Conservation (phyloP, 2,113 vertebrate species). For the Phalacrocorax pelagicus region DNA sequence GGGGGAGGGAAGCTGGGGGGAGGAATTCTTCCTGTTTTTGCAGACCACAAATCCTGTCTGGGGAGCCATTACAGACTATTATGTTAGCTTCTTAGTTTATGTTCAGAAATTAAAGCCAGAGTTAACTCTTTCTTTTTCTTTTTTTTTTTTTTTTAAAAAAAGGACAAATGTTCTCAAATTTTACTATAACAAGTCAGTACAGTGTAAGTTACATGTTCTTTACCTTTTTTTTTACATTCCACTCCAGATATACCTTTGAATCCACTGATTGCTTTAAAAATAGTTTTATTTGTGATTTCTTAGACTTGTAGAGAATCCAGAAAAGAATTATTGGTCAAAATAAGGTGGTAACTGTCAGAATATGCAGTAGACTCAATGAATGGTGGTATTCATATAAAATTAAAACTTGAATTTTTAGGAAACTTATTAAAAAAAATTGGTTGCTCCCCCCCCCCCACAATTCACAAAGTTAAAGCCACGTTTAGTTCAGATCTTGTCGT, state of each 20-base stretch:
- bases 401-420: neutral
- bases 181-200: neutral
- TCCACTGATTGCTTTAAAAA: neutral
- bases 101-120: constrained; percentile 11
- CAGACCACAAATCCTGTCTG: constrained; percentile 30
- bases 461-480: neutral
- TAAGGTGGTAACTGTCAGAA: neutral
- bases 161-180: neutral
- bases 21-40: constrained; percentile 67
- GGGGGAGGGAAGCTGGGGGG: neutral
- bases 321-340: neutral
- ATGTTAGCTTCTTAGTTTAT: constrained; percentile 24
- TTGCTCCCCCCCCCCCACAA: no score
- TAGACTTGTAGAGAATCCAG: neutral
- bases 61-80: constrained; percentile 33
- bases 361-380: neutral
- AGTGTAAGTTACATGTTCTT: neutral
- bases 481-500: neutral
- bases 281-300: neutral
- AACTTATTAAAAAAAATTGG: neutral
- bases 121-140: neutral
- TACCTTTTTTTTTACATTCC: neutral
- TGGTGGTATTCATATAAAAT: neutral
- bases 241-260: neutral
- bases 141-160: neutral